Percentiles rank a stretch among this genome's conserved stretches.
phyloP scores from a whole-genome alignment of 2,797 vertebrate genomes.

The Heteromormyrus szaboi region DNA sequence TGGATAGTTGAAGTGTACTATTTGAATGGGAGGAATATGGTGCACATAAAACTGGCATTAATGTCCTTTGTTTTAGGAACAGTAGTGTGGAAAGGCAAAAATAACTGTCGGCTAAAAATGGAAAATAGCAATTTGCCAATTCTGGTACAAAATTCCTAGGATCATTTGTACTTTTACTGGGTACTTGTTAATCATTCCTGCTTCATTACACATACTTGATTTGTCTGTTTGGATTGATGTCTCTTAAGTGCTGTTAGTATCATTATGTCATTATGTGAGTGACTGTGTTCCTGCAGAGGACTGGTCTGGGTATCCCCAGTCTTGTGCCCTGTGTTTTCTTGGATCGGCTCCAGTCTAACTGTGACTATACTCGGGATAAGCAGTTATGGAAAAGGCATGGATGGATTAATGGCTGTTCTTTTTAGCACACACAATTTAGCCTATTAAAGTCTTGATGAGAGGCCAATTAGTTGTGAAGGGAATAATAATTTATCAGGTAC shows the following conservation, averaged over 20 bases:
- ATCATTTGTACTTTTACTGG: neutral
- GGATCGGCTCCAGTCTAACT: conserved; percentile 33
- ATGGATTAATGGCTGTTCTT: neutral
- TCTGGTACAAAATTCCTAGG: neutral
- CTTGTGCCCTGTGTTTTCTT: conserved; percentile 42
- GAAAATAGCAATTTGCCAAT: neutral
- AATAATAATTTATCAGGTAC: neutral
- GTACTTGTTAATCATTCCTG: neutral
- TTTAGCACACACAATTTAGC: neutral
- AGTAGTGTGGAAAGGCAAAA: neutral
- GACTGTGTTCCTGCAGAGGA: neutral
- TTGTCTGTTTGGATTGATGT: neutral
- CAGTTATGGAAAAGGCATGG: neutral
- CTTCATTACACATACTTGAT: neutral
- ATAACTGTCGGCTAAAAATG: neutral
- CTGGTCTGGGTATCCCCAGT: neutral
- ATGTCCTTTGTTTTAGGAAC: neutral
- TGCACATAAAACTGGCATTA: neutral
- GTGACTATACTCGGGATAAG: conserved; percentile 11
- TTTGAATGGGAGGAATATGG: neutral
- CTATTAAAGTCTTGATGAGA: neutral
- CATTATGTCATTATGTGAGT: neutral
- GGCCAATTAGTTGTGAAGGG: neutral
- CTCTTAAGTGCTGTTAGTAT: neutral
- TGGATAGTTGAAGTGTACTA: neutral